Evolutionary conservation across 1,140 invertebrate genomes (phyloP), one percentile per base, ranked within the genome.

Genomic region (Formica selysi): DNA sequence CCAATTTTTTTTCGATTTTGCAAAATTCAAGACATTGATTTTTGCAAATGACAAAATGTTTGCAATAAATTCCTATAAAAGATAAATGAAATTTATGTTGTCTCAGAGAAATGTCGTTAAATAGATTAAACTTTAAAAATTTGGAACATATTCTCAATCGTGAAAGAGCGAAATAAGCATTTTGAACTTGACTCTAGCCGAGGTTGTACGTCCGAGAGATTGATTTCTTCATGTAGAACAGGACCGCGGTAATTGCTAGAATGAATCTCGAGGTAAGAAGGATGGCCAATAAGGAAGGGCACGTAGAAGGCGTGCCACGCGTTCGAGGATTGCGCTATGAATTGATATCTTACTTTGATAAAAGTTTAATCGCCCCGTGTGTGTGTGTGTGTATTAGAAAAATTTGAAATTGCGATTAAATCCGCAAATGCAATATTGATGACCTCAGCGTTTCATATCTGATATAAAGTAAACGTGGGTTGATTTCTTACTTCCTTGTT

Each of bases 261-360:
- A 91, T 93, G 91, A 94, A 94, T 94, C 91, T 90, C 57, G 26
- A 29, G 71, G 65, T 70, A 86, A 91, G 93, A 93, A 90, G 89
- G 89, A 94, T 92, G 92, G 92, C 92, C 93, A 94, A 94, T 94
- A 94, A 94, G 91, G 91, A 92, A 81, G 86, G 91, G 93, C 94
- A 94, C 83, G 91, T 91, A 94, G 91, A 90, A 92, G 94, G 94
- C 94, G 94, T 92, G 89, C 84, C 93, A 68, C 26, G 44, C 67
- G 81, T 89, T 85, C 73, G 67, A 64, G 85, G 84, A 76, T 74
- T 62, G 44, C 87, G 64, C 36, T 74, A 73, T 65, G 64, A 87
- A 90, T 91, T 88, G 87, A 91, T 88, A 86, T 79, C 76, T 86
- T 85, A 86, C 83, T 54, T 73, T 64, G 83, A 78, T 62, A 73